Evolutionary conservation across 2,113 vertebrate genomes (phyloP), one percentile per base, ranked within the genome.

Genomic region (Paraplagusia blochii): DNA sequence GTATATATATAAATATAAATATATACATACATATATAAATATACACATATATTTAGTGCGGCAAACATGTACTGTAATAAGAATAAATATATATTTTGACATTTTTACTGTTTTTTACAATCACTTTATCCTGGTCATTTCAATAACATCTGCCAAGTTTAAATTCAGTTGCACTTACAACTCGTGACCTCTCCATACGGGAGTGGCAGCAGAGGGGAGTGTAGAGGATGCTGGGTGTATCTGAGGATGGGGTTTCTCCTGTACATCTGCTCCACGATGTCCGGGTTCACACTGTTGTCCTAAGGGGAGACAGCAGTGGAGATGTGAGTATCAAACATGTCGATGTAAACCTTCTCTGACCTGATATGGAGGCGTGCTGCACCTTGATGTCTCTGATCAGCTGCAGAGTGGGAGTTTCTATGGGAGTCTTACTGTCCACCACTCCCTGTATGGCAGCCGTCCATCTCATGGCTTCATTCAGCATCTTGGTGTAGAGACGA

Each of bases 351-450:
- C n/a, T 8, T 36, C 6, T 22, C 14, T 39, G 9, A 18, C 15
- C 7, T 5, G 45, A 16, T 9, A 3, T 58, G 9, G 47, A 0
- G 6, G n/a, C 19, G 4, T 7, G 2, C 65, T 61, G 49, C 89
- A 95, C 94, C 91, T 93, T 95, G 73, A 96, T 95, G 86, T 96
- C 95, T 69, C 91, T 87, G 74, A 96, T 96, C 63, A 96, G 93
- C 35, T 96, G 94, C 72, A 96, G 92, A 0, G 95, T 96, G 9
- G 95, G 95, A 1, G 95, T 96, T 87, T 96, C 94, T 40, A 96
- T 96, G 63, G 94, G 94, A 1, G 90, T 89, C 74, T 96, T 96
- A 89, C 85, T 94, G 84, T 96, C 95, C 14, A 96, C 94, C 73
- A 96, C 93, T 2, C 93, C 93, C 76, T 95, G 94, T 18, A 95